Conservation (phyloP, 64 coral and sea anemone species). For the Anthopleura sola region DNA sequence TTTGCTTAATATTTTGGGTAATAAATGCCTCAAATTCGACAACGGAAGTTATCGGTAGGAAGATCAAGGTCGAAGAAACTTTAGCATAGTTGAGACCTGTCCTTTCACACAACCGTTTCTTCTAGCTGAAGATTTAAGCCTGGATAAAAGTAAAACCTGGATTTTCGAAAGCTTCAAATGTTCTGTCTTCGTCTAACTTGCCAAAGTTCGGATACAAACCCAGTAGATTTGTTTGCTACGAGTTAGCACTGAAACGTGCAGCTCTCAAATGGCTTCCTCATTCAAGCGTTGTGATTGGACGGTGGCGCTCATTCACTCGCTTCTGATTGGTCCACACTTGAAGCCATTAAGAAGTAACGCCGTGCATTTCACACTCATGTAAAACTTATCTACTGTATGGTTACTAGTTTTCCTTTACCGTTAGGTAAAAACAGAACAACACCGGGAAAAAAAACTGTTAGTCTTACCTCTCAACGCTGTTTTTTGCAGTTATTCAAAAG, state of each 20-base stretch:
- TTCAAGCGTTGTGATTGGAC: neutral
- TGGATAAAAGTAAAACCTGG: neutral
- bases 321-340: neutral
- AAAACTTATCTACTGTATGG: neutral
- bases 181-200: slow-evolving; percentile 10
- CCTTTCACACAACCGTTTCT: neutral
- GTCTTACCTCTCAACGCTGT: neutral
- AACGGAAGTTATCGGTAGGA: neutral
- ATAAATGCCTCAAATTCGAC: neutral
- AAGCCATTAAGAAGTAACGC: neutral
- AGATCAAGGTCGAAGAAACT: neutral
- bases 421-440: slow-evolving; percentile 4
- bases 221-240: neutral
- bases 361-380: neutral
- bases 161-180: neutral
- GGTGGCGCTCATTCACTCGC: neutral
- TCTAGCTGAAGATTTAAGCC: neutral
- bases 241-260: neutral
- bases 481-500: slow-evolving; percentile 21
- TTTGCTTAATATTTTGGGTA: neutral
- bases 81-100: neutral
- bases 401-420: neutral
- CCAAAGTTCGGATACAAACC: neutral
- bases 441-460: neutral
- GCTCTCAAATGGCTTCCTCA: neutral